phyloP scores from a whole-genome alignment of 2,113 vertebrate species.

The Tinamus guttatus region DNA sequence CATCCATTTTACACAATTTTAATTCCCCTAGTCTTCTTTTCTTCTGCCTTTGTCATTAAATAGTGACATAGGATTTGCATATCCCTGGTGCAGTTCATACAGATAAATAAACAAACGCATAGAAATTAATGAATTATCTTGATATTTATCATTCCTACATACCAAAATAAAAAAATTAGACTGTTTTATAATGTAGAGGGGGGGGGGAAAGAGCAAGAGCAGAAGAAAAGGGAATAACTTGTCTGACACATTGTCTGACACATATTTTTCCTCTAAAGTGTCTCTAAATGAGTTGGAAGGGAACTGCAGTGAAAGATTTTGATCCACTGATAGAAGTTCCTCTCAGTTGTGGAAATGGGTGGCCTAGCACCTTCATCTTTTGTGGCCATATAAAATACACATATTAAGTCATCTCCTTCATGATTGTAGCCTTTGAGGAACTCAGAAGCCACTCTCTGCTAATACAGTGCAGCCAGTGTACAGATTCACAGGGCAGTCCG shows the following conservation, averaged over 20 bases:
- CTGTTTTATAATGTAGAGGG: neutral
- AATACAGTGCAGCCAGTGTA: neutral
- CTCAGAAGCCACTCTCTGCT: neutral
- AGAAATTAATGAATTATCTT: neutral
- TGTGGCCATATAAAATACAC: neutral
- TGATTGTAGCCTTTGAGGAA: neutral
- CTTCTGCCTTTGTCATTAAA: too few relatives aligned
- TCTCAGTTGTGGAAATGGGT: neutral
- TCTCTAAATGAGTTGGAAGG: neutral
- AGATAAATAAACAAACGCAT: neutral
- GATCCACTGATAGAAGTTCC: neutral
- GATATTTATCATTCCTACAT: neutral
- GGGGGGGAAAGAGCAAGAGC: neutral
- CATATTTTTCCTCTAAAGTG: neutral
- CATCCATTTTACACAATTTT: neutral
- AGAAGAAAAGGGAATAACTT: neutral
- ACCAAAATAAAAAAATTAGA: neutral
- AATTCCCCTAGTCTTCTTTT: too few relatives aligned
- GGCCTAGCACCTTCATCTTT: neutral
- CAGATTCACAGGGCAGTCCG: fast-evolving
- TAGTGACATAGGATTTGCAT: neutral
- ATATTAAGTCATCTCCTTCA: neutral
- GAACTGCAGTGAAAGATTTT: neutral
- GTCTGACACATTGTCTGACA: neutral
- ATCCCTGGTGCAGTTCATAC: neutral